Conservation (phyloP, 1,140 invertebrate genomes). For the Ceratina australensis region DNA sequence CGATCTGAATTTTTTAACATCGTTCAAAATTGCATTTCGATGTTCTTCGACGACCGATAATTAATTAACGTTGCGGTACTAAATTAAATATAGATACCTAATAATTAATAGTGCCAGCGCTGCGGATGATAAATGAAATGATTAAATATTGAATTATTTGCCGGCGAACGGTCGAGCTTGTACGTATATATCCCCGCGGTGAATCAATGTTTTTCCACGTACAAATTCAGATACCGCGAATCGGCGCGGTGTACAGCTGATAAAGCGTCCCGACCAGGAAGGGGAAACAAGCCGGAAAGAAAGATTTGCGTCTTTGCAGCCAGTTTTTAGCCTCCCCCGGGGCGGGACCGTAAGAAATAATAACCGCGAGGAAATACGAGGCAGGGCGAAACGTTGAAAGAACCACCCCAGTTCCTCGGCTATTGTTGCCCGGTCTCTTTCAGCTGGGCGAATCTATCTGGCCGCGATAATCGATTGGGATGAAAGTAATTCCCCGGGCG, state of each 20-base stretch:
- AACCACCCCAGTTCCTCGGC: slow-evolving; percentile 21
- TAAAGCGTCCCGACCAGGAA: too few relatives aligned
- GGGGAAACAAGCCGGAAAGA: background rate
- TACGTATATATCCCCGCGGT: too few relatives aligned
- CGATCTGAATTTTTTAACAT: background rate
- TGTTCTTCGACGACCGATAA: background rate
- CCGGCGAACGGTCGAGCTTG: background rate
- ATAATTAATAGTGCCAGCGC: background rate
- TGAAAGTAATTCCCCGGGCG: slow-evolving; percentile 33
- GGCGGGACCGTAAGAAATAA: slow-evolving; percentile 19
- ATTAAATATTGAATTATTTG: background rate
- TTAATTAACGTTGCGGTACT: background rate
- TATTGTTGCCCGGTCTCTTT: slow-evolving; percentile 44
- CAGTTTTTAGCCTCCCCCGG: background rate
- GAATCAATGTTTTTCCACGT: too few relatives aligned
- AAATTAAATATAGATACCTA: background rate
- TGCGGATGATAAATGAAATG: background rate
- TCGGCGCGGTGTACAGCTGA: too few relatives aligned
- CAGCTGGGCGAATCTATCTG: slow-evolving; percentile 44
- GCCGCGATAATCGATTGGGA: slow-evolving; percentile 47
- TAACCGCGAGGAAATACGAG: slow-evolving; percentile 40
- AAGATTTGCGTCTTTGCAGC: slow-evolving; percentile 4
- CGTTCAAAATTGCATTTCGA: background rate
- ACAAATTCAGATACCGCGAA: too few relatives aligned
- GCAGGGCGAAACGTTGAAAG: slow-evolving; percentile 20